Percentiles rank a stretch among this genome's conserved stretches.
Evolutionary conservation across 2,888 invertebrate species (phyloP).

Genomic region (Nymphalis c-album): DNA sequence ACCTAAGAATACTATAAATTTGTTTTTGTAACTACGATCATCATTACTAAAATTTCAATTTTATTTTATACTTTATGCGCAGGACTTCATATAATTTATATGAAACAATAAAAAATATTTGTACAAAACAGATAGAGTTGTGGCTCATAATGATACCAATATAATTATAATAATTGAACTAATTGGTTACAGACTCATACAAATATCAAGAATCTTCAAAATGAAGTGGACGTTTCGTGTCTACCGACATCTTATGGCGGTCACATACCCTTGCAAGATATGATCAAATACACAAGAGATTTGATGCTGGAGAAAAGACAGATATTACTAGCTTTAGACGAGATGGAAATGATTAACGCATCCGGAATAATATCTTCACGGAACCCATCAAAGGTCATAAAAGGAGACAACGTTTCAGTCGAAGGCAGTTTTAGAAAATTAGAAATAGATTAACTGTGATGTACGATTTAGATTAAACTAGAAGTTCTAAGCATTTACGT

Average conservation of each 20-base stretch:
- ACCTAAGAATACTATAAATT: no score
- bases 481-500: constrained; percentile 28
- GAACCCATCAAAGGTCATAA: constrained; percentile 51
- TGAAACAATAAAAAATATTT: no score
- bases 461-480: constrained; percentile 13
- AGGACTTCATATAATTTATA: no score
- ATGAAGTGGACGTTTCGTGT: constrained; percentile 82
- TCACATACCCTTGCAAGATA: constrained; percentile 84
- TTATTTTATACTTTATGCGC: no score
- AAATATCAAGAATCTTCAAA: constrained; percentile 81
- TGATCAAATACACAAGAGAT: constrained; percentile 85
- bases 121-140: no score
- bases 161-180: no score
- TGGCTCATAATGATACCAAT: no score
- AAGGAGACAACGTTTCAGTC: constrained; percentile 58
- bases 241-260: constrained; percentile 89
- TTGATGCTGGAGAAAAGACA: constrained; percentile 83
- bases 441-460: constrained; percentile 81
- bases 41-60: no score
- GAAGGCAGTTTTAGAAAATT: constrained; percentile 86
- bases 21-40: no score
- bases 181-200: constrained; percentile 77
- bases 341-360: constrained; percentile 84
- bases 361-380: constrained; percentile 74
- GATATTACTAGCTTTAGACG: constrained; percentile 81